Evolutionary conservation across 2,113 vertebrate genomes (phyloP).

Genomic region (Acanthisitta chloris): DNA sequence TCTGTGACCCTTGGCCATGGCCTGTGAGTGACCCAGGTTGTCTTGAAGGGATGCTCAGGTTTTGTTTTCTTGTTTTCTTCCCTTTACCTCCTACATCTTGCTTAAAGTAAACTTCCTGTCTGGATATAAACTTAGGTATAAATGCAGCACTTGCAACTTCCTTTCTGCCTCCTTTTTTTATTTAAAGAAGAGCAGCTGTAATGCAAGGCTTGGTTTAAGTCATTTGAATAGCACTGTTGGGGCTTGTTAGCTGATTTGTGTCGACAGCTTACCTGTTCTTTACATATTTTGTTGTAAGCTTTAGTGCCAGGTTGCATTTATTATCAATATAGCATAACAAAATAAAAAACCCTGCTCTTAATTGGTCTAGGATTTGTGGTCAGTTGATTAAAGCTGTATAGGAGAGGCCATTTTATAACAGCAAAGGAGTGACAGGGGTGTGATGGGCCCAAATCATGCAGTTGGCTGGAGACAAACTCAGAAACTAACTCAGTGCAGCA

Average conservation of each 20-base stretch:
- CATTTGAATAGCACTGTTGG: background rate
- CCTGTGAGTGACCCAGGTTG: background rate
- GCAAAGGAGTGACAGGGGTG: background rate
- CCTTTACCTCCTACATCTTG: background rate
- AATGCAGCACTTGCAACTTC: constrained; percentile 11
- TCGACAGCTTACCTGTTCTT: background rate
- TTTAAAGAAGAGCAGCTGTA: background rate
- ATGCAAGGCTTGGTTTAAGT: background rate
- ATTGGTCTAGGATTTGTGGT: background rate
- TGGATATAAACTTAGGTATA: background rate
- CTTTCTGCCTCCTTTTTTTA: constrained; percentile 1
- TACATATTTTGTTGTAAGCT: background rate
- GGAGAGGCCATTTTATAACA: background rate
- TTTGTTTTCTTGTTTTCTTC: background rate
- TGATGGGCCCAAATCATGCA: background rate
- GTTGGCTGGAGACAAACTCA: background rate
- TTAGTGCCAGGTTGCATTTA: background rate
- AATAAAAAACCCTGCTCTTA: background rate
- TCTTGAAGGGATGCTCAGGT: background rate
- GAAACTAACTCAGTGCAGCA: background rate
- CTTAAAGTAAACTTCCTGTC: constrained; percentile 17
- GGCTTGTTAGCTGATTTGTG: background rate
- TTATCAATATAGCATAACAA: background rate
- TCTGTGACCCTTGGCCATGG: background rate
- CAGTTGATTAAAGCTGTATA: background rate